Evolutionary conservation across 2,113 vertebrate species (phyloP).

Genomic region (Thomomys bottae): DNA sequence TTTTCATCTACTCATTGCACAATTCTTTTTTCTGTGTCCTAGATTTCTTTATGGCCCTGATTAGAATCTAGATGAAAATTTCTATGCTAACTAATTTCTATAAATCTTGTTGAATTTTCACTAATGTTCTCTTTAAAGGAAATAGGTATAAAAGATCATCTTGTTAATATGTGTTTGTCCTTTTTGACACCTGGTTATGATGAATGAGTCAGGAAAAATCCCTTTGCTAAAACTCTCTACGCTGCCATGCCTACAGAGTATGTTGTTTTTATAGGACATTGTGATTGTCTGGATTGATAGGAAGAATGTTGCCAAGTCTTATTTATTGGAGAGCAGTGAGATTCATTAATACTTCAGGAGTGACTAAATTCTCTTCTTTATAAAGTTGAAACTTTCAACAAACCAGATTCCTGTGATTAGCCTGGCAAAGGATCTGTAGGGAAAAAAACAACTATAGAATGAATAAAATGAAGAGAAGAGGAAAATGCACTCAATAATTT

Average conservation of each 20-base stretch:
- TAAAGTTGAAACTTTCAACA: constrained; percentile 13
- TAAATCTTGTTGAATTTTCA: constrained; percentile 27
- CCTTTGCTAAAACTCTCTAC: neutral
- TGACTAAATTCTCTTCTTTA: neutral
- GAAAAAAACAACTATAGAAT: too few relatives aligned
- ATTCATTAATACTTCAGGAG: neutral
- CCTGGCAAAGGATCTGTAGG: neutral
- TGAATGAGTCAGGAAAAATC: neutral
- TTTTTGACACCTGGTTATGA: neutral
- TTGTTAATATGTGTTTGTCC: neutral
- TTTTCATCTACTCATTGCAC: neutral
- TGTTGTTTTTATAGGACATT: neutral
- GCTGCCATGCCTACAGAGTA: neutral
- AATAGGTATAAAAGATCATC: neutral
- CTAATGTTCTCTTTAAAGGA: neutral
- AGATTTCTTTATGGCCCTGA: neutral
- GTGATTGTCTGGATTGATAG: neutral
- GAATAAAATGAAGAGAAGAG: too few relatives aligned
- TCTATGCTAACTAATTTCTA: neutral
- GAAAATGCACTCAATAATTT: too few relatives aligned
- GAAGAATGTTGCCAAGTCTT: neutral
- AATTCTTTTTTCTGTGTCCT: constrained; percentile 22
- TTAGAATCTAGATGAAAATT: constrained; percentile 18
- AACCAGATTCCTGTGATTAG: neutral
- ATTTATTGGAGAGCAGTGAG: neutral